phyloP scores from a whole-genome alignment of 2,797 vertebrate genomes.

The Sebastes cheni region DNA sequence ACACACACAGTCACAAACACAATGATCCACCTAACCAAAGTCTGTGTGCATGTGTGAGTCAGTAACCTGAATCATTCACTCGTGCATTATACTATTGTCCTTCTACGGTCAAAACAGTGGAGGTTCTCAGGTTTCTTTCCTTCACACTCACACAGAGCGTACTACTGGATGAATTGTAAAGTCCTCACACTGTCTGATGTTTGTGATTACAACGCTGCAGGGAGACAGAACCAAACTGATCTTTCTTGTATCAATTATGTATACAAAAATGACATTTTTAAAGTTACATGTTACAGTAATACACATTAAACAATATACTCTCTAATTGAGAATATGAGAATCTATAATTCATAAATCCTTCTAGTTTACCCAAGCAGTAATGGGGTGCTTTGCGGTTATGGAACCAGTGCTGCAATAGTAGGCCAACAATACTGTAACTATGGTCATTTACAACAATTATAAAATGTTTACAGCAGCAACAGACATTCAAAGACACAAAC shows the following conservation, averaged over 20 bases:
- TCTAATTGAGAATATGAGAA: background rate
- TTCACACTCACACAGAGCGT: background rate
- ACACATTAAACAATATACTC: background rate
- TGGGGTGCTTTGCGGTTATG: conserved; percentile 7
- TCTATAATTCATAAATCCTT: conserved; percentile 29
- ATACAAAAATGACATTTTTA: background rate
- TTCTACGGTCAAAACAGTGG: conserved; percentile 51
- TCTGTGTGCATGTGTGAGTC: conserved; percentile 13
- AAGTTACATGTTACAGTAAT: background rate
- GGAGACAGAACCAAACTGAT: background rate
- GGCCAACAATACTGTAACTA: background rate
- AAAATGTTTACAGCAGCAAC: background rate
- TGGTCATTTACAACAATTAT: conserved; percentile 9
- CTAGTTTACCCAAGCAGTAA: background rate
- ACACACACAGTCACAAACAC: conserved; percentile 34
- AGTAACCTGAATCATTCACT: conserved; percentile 50
- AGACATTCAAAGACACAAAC: background rate
- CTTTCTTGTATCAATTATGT: background rate
- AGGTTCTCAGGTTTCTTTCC: conserved; percentile 7
- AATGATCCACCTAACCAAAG: conserved; percentile 29
- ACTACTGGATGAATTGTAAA: background rate
- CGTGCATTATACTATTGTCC: conserved; percentile 45
- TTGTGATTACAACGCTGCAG: background rate
- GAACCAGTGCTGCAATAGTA: background rate
- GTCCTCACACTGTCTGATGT: background rate